Percentiles rank a stretch among this genome's conserved stretches.
Conservation (phyloP, 2,888 invertebrate genomes). For the Rhabditophanes sp. region DNA sequence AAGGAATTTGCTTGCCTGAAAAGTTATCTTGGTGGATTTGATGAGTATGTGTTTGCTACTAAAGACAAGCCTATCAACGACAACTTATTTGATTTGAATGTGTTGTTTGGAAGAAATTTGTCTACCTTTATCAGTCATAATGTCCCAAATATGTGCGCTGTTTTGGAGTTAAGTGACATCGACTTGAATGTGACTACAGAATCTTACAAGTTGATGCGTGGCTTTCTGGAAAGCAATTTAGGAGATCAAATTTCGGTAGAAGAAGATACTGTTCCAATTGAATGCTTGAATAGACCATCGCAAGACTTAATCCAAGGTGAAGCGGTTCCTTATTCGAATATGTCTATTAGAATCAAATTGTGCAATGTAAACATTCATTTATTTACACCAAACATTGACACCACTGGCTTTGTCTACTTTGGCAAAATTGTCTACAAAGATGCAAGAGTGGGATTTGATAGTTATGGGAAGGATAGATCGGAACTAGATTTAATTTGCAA, state of each 20-base stretch:
- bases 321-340: constrained; percentile 45
- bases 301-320: too few species aligned
- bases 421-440: constrained; percentile 16
- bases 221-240: constrained; percentile 48
- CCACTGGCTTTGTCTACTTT: constrained; percentile 10
- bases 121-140: constrained; percentile 26
- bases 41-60: too few species aligned
- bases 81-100: constrained; percentile 3
- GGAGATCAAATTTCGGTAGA: constrained; percentile 45
- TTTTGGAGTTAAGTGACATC: constrained; percentile 18
- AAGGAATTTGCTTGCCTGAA: background rate
- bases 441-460: constrained; percentile 46
- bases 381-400: too few species aligned
- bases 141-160: constrained; percentile 24
- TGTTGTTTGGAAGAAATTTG: constrained; percentile 12
- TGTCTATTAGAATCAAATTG: constrained; percentile 46
- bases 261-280: constrained; percentile 37
- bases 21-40: too few species aligned
- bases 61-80: too few species aligned
- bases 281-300: too few species aligned
- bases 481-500: constrained; percentile 48
- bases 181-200: constrained; percentile 23
- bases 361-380: constrained; percentile 45
- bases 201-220: constrained; percentile 30
- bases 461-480: constrained; percentile 47